Evolutionary conservation across 2,797 vertebrate species (phyloP), one percentile per base, ranked within the genome.

Genomic region (Sebastes hopkinsi): DNA sequence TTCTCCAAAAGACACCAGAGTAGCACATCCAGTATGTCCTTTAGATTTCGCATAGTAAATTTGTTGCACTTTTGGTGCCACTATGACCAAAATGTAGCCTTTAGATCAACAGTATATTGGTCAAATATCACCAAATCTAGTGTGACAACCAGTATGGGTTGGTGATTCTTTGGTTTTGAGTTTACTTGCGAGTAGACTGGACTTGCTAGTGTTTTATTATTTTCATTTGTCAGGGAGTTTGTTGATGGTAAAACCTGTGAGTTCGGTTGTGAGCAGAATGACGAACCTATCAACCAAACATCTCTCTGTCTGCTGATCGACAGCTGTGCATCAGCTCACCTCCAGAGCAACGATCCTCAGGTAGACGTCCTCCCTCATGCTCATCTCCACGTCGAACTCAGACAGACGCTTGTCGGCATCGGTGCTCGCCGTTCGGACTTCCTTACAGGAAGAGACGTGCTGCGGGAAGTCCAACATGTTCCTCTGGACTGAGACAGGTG

Each of bases 301-400:
- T 32, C 30, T 52, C 20, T 32, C 66, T 18, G 59, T 6, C 32
- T 65, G 36, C 81, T 66, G 64, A 72, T 42, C 70, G 76, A 52
- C 25, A 11, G 8, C 66, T 2, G 60, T 20, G 14, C 5, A 1
- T 18, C 50, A 2, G 27, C 84, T n/a, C 78, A 99, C 98, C 97
- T 99, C 95, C 80, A 99, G 95, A 84, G 97, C 96, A 1, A 98
- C 97, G 0, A 99, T 94, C 89, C 97, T 95, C 94, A 93, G 96
- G 94, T 99, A 99, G 66, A 99, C 98, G 0, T 99, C 98, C 83
- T 96, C 96, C 83, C 98, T 94, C 98, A 99, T 99, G 95, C 97
- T 99, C 97, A 98, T 99, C 95, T 99, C 98, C 89, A 99, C 98
- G 0, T 99, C 98, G 0, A 99, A 99, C 87, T 98, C 98, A 0